phyloP scores from a whole-genome alignment of 2,888 invertebrate genomes.

The Drosophila birchii region DNA sequence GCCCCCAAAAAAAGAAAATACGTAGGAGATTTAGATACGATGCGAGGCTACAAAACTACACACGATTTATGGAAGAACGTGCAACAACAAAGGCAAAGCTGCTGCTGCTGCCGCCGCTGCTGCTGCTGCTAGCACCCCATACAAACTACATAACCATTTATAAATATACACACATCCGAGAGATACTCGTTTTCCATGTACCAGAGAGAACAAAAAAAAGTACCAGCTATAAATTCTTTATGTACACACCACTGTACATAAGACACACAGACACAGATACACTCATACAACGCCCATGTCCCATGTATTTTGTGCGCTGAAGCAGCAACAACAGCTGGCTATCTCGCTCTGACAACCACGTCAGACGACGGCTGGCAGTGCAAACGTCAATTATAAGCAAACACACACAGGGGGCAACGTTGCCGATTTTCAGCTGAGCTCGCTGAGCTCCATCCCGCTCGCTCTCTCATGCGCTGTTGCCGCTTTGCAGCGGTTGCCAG shows the following conservation, averaged over 20 bases:
- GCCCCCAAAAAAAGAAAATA: constrained; percentile 62
- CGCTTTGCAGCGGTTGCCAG: constrained; percentile 57
- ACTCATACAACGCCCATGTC: constrained; percentile 21
- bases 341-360: constrained; percentile 71
- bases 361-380: constrained; percentile 77
- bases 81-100: constrained; percentile 66
- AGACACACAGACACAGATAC: constrained; percentile 41
- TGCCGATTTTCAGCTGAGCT: constrained; percentile 65
- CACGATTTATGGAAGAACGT: constrained; percentile 70
- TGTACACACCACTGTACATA: constrained; percentile 70
- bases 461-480: too few relatives aligned
- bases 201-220: constrained; percentile 39
- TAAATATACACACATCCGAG: constrained; percentile 64
- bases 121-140: constrained; percentile 66
- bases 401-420: constrained; percentile 53
- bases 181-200: constrained; percentile 75
- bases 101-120: constrained; percentile 28
- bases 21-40: constrained; percentile 38
- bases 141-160: constrained; percentile 74
- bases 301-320: constrained; percentile 64
- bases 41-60: constrained; percentile 72
- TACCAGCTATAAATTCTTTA: constrained; percentile 78
- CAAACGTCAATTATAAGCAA: constrained; percentile 80
- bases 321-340: constrained; percentile 72
- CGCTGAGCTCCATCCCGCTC: too few relatives aligned